Base-by-base conservation (phyloP, 2,797 vertebrate genomes). In the Yasuhikotakia modesta region DNA sequence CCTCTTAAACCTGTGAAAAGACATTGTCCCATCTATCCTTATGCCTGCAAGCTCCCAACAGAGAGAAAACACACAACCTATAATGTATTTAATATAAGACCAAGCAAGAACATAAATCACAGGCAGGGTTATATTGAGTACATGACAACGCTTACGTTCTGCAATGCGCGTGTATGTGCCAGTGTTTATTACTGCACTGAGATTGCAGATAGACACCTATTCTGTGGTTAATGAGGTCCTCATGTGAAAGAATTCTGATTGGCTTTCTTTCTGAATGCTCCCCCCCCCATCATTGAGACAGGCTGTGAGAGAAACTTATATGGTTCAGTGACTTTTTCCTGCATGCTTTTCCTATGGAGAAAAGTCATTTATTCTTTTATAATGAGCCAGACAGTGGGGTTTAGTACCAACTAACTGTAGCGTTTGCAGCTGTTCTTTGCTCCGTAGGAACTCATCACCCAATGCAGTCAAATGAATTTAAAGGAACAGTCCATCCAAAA, bases 101-200 rank as follows among this genome's bases (percentile, higher is more conserved):
- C 80, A 80, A 77, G 71, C 45, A 60, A 48, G 70, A 58, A 76
- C 78, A 81, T 81, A 82, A 80, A 83, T 81, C 82, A 79, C 77
- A 73, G 57, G 12, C 75, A 61, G 70, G 58, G 69, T 69, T 66
- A 19, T 74, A 80, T 91, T 91, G 91, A 92, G 90, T 85, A 87
- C 85, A 87, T 70, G 63, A 81, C 81, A 85, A 81, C 58, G 22
- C 69, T 70, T 57, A 58, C 45, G 64, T 74, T 80, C 12, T 46
- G 65, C 79, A 70, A 21, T 30, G 24, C 60, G 73, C 73, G 63
- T 53, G 30, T 73, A 66, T 8, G 21, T 79, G 69, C 70, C 43
- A 11, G 45, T 69, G 78, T 73, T 73, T 79, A 74, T 74, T 61
- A 43, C 16, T 24, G 55, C 53, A 61, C 68, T 57, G 64, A 72